These are phyloP conservation scores for Hippocampus kuda DNA, from an alignment of 2,797 vertebrate species.

Conservation along the genomic window DNA sequence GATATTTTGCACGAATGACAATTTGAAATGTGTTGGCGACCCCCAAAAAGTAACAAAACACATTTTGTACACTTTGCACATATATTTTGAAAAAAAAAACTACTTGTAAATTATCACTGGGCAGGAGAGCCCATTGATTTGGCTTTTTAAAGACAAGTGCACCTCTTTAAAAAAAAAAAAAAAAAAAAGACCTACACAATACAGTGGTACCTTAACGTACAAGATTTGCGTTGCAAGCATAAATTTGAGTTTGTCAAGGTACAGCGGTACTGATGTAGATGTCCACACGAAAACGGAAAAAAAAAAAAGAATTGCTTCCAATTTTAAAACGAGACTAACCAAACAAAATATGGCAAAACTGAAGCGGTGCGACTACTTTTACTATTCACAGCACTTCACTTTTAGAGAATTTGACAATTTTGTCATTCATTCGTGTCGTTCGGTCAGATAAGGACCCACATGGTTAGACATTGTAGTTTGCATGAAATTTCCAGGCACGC, in stretches of 20 bases:
- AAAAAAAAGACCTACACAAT: neutral
- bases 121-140: neutral
- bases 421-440: too few species aligned
- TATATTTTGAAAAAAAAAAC: neutral
- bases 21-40: neutral
- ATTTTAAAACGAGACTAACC: neutral
- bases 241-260: neutral
- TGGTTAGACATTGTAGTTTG: neutral
- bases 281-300: too few species aligned
- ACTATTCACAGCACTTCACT: too few species aligned
- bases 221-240: neutral
- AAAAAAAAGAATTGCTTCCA: too few species aligned
- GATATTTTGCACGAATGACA: neutral
- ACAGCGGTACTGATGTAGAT: neutral
- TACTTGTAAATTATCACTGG: too few species aligned
- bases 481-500: neutral
- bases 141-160: neutral
- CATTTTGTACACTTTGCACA: neutral
- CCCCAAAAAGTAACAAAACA: neutral
- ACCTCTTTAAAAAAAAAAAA: too few species aligned
- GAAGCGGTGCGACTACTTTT: neutral
- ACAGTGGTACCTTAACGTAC: neutral
- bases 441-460: neutral
- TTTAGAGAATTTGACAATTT: neutral
- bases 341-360: neutral